Evolutionary conservation across 2,113 vertebrate species (phyloP), one percentile per base, ranked within the genome.

Genomic region (Thunnus maccoyii): DNA sequence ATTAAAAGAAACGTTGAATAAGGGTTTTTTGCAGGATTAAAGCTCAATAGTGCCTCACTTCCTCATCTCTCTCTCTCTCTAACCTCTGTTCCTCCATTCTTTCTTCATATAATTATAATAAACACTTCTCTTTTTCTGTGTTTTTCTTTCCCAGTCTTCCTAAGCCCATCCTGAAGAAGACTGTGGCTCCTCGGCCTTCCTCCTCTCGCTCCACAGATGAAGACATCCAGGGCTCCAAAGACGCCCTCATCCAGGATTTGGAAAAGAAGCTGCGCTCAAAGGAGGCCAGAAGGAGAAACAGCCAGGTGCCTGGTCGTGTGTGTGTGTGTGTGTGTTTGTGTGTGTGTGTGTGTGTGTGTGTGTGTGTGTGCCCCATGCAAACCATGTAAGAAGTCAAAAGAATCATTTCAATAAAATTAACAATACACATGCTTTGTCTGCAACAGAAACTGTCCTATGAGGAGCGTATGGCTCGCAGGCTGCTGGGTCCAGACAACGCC

Each of bases 211-310:
- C 96, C 83, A 96, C 97, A 75, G 97, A 99, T 80, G 96, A 96
- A 66, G 96, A 99, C 88, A 98, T 99, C 71, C 96, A 96, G 95
- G 97, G 97, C 87, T 97, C 98, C 58, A 99, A 99, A 93, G 97
- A 99, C 61, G 98, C 98, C 22, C 95, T 99, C 36, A 99, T 99
- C 76, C 98, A 99, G 88, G 98, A 99, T 85, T 91, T 99, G 93
- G 98, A 99, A 57, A 97, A 97, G 93, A 98, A 99, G 66, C 94
- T 99, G 9, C 94, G 96, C 68, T 96, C 95, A 82, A 99, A 99
- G 89, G 97, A 97, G 84, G 95, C 83, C 74, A 94, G 96, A 69
- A 96, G 97, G 36, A 96, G 96, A 85, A 97, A 94, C 5, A 96
- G 95, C 88, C 97, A 99, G 96, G 98, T 99, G 30, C 64, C 36